Percentiles rank a stretch among this genome's conserved stretches.
Conservation (phyloP, 1,140 invertebrate genomes). For the Gonatopus flavifemur region DNA sequence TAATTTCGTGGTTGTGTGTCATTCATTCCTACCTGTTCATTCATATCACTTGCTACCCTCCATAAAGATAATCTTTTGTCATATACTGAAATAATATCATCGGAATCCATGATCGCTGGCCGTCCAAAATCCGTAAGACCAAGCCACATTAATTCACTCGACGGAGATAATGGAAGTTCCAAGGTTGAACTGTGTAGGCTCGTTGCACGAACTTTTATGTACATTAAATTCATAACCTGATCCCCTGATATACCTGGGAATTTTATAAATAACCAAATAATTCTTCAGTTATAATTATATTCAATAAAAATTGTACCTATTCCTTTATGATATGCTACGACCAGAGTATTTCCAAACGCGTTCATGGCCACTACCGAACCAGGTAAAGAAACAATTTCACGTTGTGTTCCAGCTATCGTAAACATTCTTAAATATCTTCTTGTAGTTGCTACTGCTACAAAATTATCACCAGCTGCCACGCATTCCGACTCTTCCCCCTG, state of each 20-base stretch:
- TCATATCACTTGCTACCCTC: slow-evolving; percentile 77
- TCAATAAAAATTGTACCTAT: slow-evolving; percentile 49
- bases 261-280: slow-evolving; percentile 3
- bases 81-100: slow-evolving; percentile 69
- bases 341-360: slow-evolving; percentile 69
- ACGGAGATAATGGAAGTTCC: slow-evolving; percentile 70
- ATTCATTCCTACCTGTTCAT: slow-evolving; percentile 60
- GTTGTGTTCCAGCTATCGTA: slow-evolving; percentile 82
- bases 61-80: slow-evolving; percentile 67
- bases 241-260: slow-evolving; percentile 47
- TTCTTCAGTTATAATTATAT: neutral
- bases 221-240: slow-evolving; percentile 65
- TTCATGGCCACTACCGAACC: slow-evolving; percentile 73
- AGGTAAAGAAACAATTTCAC: slow-evolving; percentile 72
- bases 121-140: slow-evolving; percentile 82
- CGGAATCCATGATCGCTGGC: slow-evolving; percentile 67
- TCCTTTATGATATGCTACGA: slow-evolving; percentile 77
- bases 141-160: slow-evolving; percentile 74
- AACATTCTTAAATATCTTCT: slow-evolving; percentile 77
- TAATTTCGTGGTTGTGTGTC: too few species aligned
- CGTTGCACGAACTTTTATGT: slow-evolving; percentile 48
- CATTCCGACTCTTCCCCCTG: slow-evolving; percentile 75
- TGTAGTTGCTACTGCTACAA: slow-evolving; percentile 79
- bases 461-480: slow-evolving; percentile 70
- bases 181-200: slow-evolving; percentile 59